Base-by-base conservation (phyloP, 2,888 invertebrate species). In the Thymelicus sylvestris region DNA sequence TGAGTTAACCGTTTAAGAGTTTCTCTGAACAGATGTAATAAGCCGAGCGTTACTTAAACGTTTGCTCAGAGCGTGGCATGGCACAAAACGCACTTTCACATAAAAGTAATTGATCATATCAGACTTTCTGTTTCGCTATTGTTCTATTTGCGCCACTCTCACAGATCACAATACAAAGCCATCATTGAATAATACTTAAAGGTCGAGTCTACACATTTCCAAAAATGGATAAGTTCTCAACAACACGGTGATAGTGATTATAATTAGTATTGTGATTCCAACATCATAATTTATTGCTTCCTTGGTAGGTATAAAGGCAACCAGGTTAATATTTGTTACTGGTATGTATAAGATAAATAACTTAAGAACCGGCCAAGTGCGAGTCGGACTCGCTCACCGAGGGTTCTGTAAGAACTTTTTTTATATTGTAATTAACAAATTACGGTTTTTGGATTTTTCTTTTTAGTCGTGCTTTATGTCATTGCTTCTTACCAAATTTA, bases 91-190 rank as follows among this genome's bases (percentile, higher is more conserved):
- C 76, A 78, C 80, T 80, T 80, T 80, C 80, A 79, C 80, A 75
- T 75, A 74, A 78, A 79, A 77, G 77, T 79, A 79, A 80, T 80
- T 78, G 79, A 80, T 81, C 76, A 78, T 79, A 79, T 78, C 80
- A 74, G 74, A 79, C 80, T 81, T 79, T 81, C 80, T 77, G 80
- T 78, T 79, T 75, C 73, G 77, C 80, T 74, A 79, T 80, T 80
- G 79, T 80, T 78, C 72, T 79, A 74, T 78, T 77, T 75, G 75
- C 75, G 72, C 72, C 77, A 77, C 79, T 77, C 78, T 77, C 77
- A 75, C 76, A 73, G 74, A 74, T 77, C 72, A 72, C 62, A 74
- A 72, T 73, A 75, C 75, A 74, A 75, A 74, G 72, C 41, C 62
- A 67, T 38, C 70, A 64, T 73, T 73, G 68, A 72, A 73, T 67